These are phyloP conservation scores for Cirrhinus molitorella DNA, from an alignment of 2,797 vertebrate genomes.

Conservation along the genomic window DNA sequence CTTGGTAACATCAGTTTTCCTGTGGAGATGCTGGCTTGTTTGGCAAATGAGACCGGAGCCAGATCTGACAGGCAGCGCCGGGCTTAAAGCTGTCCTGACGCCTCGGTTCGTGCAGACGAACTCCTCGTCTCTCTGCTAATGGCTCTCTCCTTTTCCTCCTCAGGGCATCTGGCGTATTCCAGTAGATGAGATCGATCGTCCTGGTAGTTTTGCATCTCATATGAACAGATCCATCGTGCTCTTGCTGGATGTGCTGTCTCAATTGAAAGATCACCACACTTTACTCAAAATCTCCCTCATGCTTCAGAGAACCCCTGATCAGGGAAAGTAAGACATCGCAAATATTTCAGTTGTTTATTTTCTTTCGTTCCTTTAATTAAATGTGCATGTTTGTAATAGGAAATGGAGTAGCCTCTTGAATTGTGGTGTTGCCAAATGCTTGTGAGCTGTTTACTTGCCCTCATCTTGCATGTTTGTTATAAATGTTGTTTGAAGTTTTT, in stretches of 20 bases:
- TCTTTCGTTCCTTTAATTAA: neutral
- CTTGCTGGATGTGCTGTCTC: constrained; percentile 91
- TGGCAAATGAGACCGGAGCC: constrained; percentile 10
- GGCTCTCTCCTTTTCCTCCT: constrained; percentile 30
- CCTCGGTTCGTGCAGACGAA: neutral
- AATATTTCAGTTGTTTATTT: constrained; percentile 11
- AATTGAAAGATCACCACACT: constrained; percentile 94
- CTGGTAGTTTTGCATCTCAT: constrained; percentile 98
- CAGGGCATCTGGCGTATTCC: constrained; percentile 99
- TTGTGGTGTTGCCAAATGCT: neutral
- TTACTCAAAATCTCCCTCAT: constrained; percentile 96
- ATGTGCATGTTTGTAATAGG: neutral
- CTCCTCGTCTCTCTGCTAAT: neutral
- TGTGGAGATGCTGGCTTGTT: neutral
- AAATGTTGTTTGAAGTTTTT: neutral
- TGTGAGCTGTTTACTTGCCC: neutral
- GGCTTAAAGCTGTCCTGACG: neutral
- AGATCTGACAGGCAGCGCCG: neutral
- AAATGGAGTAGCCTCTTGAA: neutral
- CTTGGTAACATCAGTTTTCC: neutral
- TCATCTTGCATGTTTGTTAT: neutral
- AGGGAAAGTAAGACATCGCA: constrained; percentile 92
- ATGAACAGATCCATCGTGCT: constrained; percentile 99
- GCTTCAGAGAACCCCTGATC: constrained; percentile 98
- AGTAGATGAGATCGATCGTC: constrained; percentile 99